Percentiles rank a stretch among this genome's conserved stretches.
Conservation (phyloP, 2,113 vertebrate genomes). For the Cottus gobio region DNA sequence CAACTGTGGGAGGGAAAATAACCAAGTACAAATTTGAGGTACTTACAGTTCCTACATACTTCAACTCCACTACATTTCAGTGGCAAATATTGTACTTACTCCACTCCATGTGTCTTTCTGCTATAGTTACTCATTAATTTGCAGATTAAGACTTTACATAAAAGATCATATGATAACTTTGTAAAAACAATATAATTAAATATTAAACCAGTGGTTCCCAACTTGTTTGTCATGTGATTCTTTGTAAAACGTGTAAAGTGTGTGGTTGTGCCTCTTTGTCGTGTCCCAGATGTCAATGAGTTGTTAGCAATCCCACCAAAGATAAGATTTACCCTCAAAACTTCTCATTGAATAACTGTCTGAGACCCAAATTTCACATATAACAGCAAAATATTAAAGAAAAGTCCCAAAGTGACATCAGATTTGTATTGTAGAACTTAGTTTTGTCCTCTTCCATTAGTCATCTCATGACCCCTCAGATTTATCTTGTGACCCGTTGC, state of each 20-base stretch:
- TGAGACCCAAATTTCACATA: neutral
- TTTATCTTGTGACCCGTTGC: neutral
- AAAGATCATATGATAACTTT: neutral
- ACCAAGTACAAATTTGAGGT: neutral
- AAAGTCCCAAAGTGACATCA: neutral
- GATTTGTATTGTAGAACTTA: neutral
- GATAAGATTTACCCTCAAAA: neutral
- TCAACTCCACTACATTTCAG: neutral
- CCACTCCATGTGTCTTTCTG: neutral
- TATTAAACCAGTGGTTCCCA: slow-evolving; percentile 1
- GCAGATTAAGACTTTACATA: neutral
- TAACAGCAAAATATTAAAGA: neutral
- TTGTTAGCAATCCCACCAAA: neutral
- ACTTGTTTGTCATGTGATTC: neutral
- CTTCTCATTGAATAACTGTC: neutral
- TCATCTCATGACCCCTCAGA: neutral
- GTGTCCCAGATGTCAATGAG: neutral
- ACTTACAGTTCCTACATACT: neutral
- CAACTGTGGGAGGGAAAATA: neutral
- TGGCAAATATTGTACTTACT: neutral
- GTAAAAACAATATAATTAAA: neutral
- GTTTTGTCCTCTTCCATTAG: neutral
- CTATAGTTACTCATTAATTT: neutral
- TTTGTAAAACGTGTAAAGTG: neutral
- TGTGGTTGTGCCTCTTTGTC: neutral